phyloP scores from a whole-genome alignment of 1,140 invertebrate species.

The Drosophila pectinifera region DNA sequence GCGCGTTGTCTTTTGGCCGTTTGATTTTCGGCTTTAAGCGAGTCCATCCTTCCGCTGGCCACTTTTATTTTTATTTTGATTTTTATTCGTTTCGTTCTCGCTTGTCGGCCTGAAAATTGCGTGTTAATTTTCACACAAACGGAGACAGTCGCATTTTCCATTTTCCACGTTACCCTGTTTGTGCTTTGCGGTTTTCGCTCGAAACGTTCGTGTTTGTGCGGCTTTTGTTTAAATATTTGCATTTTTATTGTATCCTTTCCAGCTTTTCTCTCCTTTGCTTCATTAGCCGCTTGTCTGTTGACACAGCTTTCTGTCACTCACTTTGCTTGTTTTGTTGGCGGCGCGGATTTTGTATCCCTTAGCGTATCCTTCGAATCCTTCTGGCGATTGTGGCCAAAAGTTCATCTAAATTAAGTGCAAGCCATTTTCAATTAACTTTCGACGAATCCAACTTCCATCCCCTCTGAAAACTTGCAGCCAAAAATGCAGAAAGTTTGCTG shows the following conservation, averaged over 20 bases:
- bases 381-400: slow-evolving; percentile 63
- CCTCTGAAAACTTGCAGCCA: slow-evolving; percentile 59
- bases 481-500: slow-evolving; percentile 65
- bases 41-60: slow-evolving; percentile 52
- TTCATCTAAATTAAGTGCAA: slow-evolving; percentile 75
- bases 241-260: slow-evolving; percentile 69
- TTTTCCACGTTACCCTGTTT: slow-evolving; percentile 63
- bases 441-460: slow-evolving; percentile 49
- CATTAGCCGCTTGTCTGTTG: slow-evolving; percentile 66
- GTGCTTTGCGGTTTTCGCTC: slow-evolving; percentile 62
- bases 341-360: slow-evolving; percentile 26
- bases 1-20: slow-evolving; percentile 66
- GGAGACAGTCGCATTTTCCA: slow-evolving; percentile 58
- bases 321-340: slow-evolving; percentile 18
- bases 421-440: slow-evolving; percentile 78
- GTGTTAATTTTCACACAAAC: slow-evolving; percentile 81
- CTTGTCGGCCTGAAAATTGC: slow-evolving; percentile 63
- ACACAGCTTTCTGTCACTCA: slow-evolving; percentile 43
- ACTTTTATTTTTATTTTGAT: slow-evolving; percentile 56
- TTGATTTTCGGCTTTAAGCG: slow-evolving; percentile 79
- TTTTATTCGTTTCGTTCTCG: slow-evolving; percentile 46
- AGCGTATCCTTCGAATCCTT: slow-evolving; percentile 9
- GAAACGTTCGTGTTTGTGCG: slow-evolving; percentile 51
- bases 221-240: slow-evolving; percentile 75
- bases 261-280: slow-evolving; percentile 52